Base-by-base conservation (phyloP, 37 sponge, comb jelly and placozoan species). In the Agelas oroides region DNA sequence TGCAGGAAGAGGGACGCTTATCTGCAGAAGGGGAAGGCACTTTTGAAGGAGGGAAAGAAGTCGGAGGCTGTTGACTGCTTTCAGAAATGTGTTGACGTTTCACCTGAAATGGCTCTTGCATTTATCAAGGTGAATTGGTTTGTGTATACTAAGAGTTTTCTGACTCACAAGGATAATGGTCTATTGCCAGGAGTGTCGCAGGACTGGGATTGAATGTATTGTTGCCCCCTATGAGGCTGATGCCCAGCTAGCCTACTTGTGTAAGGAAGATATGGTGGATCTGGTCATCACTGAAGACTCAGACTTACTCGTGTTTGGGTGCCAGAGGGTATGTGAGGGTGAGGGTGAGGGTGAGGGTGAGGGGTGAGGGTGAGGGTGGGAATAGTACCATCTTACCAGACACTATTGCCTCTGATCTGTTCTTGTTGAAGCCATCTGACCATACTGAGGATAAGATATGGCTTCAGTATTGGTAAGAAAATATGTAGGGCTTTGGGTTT, bases 191-290 rank as follows among this genome's bases (percentile, higher is more conserved):
- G 93, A 86, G 33, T 98, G 99, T 77, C 85, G 86, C 32, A 70
- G 62, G 6, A 66, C 82, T 56, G 92, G 90, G 17, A 89, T 98
- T 30, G 93, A 96, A 80, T 91, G 92, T 57, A 91, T 98, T 52
- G 99, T 98, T 52, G 97, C 99, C 16, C 99, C 99, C 0, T 98
- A 95, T 53, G 99, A 98, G 72, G 99, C 99, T 28, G 99, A 98
- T 39, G 93, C 99, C 23, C 99, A 98, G 71, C 87, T 98, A 34
- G 95, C 99, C 36, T 98, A 89, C 74, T 85, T 98, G 46, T 37
- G 64, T 8, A 92, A 86, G 68, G 67, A 84, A 35, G 94, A 86
- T 0, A 71, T 96, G 52, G 97, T 85, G 0, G 92, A 98, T 61
- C 35, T 95, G 15, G 90, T 96, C 46, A 96, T 98, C 53, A 98